Evolutionary conservation across 2,113 vertebrate species (phyloP), one percentile per base, ranked within the genome.

Genomic region (Emydocephalus ijimae): DNA sequence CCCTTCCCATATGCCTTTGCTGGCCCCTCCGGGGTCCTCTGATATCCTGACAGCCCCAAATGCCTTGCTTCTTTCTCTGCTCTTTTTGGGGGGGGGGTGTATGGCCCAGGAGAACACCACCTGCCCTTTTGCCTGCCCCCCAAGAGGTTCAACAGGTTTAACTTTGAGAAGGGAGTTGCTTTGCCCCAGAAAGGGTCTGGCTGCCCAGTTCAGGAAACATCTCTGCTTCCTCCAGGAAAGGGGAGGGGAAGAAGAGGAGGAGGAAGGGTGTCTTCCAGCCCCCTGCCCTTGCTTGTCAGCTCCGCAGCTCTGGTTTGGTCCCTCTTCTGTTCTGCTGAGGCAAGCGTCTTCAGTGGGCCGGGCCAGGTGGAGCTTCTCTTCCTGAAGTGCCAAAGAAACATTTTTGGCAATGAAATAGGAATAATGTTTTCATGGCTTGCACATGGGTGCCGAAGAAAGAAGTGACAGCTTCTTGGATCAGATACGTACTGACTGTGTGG

Each of bases 401-500:
- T 48, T 43, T 74, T 91, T 95, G 94, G 93, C 91, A 96, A 43
- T 91, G 91, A 96, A 97, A 95, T 92, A 93, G 91, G 94, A 96
- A 93, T 96, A 94, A 94, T 96, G 96, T 96, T 97, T 97, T 97
- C 95, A 96, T 96, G 86, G 94, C 92, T 96, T 96, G 90, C 95
- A 94, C 93, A 88, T 1, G 93, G 92, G 94, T 96, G 90, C 95
- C 97, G 96, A 97, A 96, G 96, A 96, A 97, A 97, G 64, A 98
- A 96, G 96, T 95, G 96, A 96, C 94, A 94, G 91, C 86, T 95
- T 90, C 95, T 95, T 95, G 93, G 95, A 89, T 96, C 95, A 94
- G 90, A 89, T 94, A 92, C 57, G 3, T 0, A 45, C 9, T 39
- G 39, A 43, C n/a, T 39, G 39, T 24, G 34, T 85, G n/a, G 81